These are phyloP conservation scores for Mesorhabditis sp. DNA, from an alignment of 2,888 invertebrate species.

Conservation along the genomic window DNA sequence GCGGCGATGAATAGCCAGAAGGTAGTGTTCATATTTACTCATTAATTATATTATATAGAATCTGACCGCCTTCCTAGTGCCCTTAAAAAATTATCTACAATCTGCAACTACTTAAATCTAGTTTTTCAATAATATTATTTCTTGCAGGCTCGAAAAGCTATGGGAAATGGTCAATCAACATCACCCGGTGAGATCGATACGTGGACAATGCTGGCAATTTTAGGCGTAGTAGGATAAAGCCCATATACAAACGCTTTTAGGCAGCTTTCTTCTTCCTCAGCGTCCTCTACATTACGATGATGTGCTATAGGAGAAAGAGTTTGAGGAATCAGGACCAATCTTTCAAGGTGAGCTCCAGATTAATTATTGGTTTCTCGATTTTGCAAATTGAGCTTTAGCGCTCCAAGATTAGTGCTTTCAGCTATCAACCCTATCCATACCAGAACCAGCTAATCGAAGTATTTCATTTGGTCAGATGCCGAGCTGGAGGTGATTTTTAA, in stretches of 20 bases:
- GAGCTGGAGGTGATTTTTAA: background rate
- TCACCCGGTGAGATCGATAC: too few relatives aligned
- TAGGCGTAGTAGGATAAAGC: too few relatives aligned
- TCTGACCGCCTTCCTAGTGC: too few relatives aligned
- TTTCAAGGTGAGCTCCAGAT: background rate
- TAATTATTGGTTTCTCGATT: background rate
- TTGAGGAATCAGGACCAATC: background rate
- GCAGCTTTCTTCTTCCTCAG: background rate
- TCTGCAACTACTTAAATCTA: too few relatives aligned
- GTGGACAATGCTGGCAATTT: too few relatives aligned
- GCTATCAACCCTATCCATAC: background rate
- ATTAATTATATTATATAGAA: too few relatives aligned
- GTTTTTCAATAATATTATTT: too few relatives aligned
- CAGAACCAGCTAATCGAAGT: background rate
- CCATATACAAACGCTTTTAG: background rate
- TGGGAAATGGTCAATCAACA: too few relatives aligned
- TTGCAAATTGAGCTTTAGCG: too few relatives aligned
- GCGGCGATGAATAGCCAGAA: background rate
- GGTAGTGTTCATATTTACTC: background rate
- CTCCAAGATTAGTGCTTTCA: background rate
- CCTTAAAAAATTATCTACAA: too few relatives aligned
- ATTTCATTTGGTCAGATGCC: background rate
- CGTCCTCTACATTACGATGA: background rate
- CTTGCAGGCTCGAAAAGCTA: too few relatives aligned
- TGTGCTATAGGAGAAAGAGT: background rate